phyloP scores from a whole-genome alignment of 2,888 invertebrate species.

The Eupsilia transversa region DNA sequence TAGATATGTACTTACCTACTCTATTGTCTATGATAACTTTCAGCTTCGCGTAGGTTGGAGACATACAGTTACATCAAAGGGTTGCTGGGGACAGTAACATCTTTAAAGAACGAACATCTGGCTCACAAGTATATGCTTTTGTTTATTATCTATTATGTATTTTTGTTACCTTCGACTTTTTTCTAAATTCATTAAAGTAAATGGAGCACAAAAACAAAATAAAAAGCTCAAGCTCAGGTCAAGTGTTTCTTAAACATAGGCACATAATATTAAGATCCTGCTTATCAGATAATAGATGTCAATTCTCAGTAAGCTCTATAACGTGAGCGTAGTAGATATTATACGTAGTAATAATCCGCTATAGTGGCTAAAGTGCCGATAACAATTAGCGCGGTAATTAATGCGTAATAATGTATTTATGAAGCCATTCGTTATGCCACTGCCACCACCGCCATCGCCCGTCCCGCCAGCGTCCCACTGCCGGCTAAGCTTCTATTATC shows the following conservation, averaged over 20 bases:
- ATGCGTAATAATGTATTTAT: conserved; percentile 50
- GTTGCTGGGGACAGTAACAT: background rate
- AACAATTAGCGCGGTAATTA: conserved; percentile 44
- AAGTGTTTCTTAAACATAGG: background rate
- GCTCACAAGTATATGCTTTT: background rate
- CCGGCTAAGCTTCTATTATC: conserved; percentile 39
- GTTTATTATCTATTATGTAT: background rate
- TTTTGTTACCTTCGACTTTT: too few relatives aligned
- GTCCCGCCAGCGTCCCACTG: background rate
- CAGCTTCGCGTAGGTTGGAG: background rate
- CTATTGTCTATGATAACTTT: background rate
- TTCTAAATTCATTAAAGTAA: background rate
- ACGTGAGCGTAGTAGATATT: background rate
- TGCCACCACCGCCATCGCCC: background rate
- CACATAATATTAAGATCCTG: background rate
- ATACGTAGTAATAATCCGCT: conserved; percentile 14
- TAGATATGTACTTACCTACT: background rate
- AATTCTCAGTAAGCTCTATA: background rate
- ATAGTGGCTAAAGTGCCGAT: conserved; percentile 29
- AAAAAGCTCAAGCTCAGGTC: background rate
- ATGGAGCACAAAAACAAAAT: background rate
- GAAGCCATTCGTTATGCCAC: conserved; percentile 27
- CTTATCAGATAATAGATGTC: conserved; percentile 1
- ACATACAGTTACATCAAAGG: background rate
- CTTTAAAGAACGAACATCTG: background rate